phyloP scores from a whole-genome alignment of 2,888 invertebrate species.

The Lasioglossum figueresi region DNA sequence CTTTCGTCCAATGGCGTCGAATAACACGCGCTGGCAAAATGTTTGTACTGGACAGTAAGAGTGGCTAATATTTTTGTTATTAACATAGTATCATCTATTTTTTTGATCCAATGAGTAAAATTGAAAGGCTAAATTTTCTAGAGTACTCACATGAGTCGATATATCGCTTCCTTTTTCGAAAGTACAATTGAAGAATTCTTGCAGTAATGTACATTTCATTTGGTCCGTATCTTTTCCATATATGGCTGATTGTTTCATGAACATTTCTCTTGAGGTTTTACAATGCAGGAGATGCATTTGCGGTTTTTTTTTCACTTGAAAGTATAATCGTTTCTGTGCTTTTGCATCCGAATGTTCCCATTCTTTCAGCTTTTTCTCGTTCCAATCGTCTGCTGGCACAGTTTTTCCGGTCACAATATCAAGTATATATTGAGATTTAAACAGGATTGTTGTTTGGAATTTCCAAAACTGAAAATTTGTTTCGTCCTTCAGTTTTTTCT shows the following conservation, averaged over 20 bases:
- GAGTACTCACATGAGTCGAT: background rate
- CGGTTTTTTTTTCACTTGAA: conserved; percentile 10
- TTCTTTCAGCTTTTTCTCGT: background rate
- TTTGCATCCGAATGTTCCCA: conserved; percentile 40
- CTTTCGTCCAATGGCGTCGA: no score
- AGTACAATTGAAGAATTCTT: conserved; percentile 50
- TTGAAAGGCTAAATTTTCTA: conserved; percentile 46
- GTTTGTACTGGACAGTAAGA: no score
- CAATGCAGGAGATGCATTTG: conserved; percentile 49
- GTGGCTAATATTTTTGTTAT: no score
- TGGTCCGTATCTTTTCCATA: conserved; percentile 49
- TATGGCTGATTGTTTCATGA: conserved; percentile 14
- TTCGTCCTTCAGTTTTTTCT: conserved; percentile 46
- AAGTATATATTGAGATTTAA: conserved; percentile 35
- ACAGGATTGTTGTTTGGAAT: conserved; percentile 50
- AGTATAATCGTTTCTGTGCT: conserved; percentile 33
- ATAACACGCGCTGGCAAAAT: no score
- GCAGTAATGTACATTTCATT: conserved; percentile 48
- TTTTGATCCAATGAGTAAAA: conserved; percentile 43
- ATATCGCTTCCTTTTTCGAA: conserved; percentile 39
- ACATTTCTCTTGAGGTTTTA: conserved; percentile 29
- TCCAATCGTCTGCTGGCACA: background rate
- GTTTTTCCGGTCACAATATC: conserved; percentile 26
- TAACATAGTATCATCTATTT: conserved; percentile 51
- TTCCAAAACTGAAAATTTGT: conserved; percentile 62